These are phyloP conservation scores for Oedothorax gibbosus DNA, from an alignment of 1,140 invertebrate species.

Conservation along the genomic window DNA sequence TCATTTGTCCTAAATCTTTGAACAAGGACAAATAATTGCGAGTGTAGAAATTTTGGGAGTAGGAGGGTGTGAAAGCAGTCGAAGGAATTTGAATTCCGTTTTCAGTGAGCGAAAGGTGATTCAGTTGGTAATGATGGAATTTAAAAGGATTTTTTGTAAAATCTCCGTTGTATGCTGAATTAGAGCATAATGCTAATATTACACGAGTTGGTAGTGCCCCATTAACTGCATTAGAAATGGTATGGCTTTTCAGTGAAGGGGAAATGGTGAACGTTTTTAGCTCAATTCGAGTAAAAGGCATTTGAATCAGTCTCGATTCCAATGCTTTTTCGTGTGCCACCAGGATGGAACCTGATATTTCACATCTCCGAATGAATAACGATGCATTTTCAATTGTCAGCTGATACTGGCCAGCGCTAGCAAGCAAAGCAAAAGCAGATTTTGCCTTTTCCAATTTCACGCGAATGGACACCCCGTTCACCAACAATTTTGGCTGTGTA, in stretches of 20 bases:
- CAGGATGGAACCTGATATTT: background rate
- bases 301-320: background rate
- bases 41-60: background rate
- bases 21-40: slow-evolving; percentile 8
- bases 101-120: background rate
- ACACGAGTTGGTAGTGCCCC: background rate
- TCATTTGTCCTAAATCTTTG: background rate
- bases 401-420: background rate
- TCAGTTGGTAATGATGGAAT: slow-evolving; percentile 7
- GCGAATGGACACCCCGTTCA: background rate
- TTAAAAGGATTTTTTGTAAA: slow-evolving; percentile 13
- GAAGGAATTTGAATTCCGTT: background rate
- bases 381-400: background rate
- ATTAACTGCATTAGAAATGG: background rate
- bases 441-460: background rate
- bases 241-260: background rate
- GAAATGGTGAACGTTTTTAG: background rate
- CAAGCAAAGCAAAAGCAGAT: background rate
- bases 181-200: background rate
- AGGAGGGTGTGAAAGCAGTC: background rate
- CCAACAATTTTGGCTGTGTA: background rate
- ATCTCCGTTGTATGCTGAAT: background rate
- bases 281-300: slow-evolving; percentile 10
- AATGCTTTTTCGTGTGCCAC: background rate
- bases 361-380: no score